Percentiles rank a stretch among this genome's conserved stretches.
Evolutionary conservation across 2,113 vertebrate genomes (phyloP).

Genomic region (Triplophysa siluroides): DNA sequence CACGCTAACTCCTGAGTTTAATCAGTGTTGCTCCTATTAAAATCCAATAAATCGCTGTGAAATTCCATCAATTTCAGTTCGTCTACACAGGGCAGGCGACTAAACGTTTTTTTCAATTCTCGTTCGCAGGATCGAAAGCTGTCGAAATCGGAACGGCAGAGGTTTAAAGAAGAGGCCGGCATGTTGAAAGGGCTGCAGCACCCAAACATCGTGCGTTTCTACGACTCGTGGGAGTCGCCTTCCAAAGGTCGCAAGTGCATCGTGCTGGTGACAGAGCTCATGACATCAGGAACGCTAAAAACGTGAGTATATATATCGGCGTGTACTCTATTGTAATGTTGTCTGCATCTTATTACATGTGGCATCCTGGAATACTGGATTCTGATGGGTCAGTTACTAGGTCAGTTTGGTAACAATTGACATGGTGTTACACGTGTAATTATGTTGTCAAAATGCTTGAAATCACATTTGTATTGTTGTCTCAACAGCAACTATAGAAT

Average conservation of each 20-base stretch:
- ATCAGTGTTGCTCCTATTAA: background rate
- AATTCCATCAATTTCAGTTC: background rate
- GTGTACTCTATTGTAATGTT: background rate
- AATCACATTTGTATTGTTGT: background rate
- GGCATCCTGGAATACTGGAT: too few relatives aligned
- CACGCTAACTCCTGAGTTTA: background rate
- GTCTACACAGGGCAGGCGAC: background rate
- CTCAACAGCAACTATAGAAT: background rate
- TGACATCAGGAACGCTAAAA: slow-evolving; percentile 98
- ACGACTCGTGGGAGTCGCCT: slow-evolving; percentile 98
- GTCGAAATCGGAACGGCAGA: slow-evolving; percentile 93
- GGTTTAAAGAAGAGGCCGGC: slow-evolving; percentile 98
- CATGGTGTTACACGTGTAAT: too few relatives aligned
- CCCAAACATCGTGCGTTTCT: slow-evolving; percentile 99
- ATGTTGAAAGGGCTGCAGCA: slow-evolving; percentile 99
- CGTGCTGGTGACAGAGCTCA: slow-evolving; percentile 96
- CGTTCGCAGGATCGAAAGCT: slow-evolving; percentile 89
- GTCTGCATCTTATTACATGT: too few relatives aligned
- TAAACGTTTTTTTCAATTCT: slow-evolving; percentile 21
- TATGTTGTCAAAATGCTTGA: too few relatives aligned
- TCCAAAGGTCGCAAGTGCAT: slow-evolving; percentile 98
- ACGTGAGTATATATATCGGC: slow-evolving; percentile 82
- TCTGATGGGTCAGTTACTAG: too few relatives aligned
- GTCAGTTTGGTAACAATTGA: too few relatives aligned
- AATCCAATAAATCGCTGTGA: background rate